Conservation (phyloP, 53 echinoderm and acorn worm genomes). For the Paelopatides confundens region DNA sequence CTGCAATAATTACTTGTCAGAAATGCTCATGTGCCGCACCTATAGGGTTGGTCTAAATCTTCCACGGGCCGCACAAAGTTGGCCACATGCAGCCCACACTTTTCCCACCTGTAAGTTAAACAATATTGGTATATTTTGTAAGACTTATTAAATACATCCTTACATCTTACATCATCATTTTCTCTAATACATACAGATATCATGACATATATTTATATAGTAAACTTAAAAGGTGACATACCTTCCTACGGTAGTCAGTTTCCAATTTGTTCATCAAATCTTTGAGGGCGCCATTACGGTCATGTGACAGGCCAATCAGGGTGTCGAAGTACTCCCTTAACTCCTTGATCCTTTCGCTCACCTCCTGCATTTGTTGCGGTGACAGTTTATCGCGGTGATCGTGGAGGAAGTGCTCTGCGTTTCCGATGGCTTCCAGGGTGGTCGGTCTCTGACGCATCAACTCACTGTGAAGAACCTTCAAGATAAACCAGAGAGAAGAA, state of each 20-base stretch:
- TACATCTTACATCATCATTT: no score
- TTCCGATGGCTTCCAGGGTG: conserved; percentile 89
- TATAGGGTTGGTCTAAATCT: no score
- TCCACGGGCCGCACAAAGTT: no score
- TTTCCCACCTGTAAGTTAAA: no score
- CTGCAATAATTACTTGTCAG: no score
- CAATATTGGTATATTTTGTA: no score
- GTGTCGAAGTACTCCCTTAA: conserved; percentile 93
- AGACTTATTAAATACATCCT: no score
- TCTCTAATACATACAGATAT: no score
- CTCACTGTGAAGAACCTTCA: conserved; percentile 82
- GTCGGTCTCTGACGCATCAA: conserved; percentile 69
- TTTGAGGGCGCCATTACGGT: conserved; percentile 75
- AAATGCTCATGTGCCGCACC: no score
- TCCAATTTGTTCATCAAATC: conserved; percentile 79
- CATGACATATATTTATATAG: no score
- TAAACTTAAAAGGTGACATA: conserved; percentile 20
- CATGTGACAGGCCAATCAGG: conserved; percentile 80
- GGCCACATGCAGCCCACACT: no score
- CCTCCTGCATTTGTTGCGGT: conserved; percentile 79
- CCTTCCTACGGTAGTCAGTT: conserved; percentile 80
- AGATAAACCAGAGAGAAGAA: not conserved
- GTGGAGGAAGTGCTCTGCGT: conserved; percentile 89
- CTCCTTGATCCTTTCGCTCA: conserved; percentile 84
- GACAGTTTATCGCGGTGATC: conserved; percentile 90